Evolutionary conservation across 2,113 vertebrate species (phyloP).

Genomic region (Syngnathoides biaculeatus): DNA sequence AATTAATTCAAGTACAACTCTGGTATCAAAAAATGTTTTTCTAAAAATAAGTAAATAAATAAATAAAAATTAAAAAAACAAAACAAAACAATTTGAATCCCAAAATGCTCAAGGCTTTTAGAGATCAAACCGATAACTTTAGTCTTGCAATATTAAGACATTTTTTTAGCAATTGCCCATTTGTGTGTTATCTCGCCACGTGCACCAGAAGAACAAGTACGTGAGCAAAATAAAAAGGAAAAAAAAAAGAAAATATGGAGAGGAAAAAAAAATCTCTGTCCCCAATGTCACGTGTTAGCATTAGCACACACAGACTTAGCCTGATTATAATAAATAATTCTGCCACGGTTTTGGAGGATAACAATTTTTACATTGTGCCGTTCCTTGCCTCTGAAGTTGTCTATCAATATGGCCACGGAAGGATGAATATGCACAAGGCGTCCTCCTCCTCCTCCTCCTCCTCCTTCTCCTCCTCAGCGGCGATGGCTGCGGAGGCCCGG

Average conservation of each 20-base stretch:
- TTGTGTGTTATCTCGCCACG: too few species aligned
- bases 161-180: too few species aligned
- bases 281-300: not conserved
- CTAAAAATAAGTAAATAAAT: too few species aligned
- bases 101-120: too few species aligned
- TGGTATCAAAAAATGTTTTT: too few species aligned
- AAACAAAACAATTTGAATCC: too few species aligned
- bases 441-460: slow-evolving; percentile 52
- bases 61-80: too few species aligned
- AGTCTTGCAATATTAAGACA: too few species aligned
- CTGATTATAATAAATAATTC: slow-evolving; percentile 41
- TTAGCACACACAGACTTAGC: not conserved
- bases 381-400: slow-evolving; percentile 75
- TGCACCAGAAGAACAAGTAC: too few species aligned
- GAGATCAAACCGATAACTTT: too few species aligned
- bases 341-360: slow-evolving; percentile 30
- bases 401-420: slow-evolving; percentile 93
- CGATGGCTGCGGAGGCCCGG: slow-evolving; percentile 70
- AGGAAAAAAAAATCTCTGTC: not conserved
- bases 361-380: slow-evolving; percentile 40
- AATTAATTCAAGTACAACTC: too few species aligned
- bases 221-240: not conserved
- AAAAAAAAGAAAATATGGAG: not conserved
- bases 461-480: slow-evolving; percentile 16
- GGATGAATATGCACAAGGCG: slow-evolving; percentile 99